A percentile compares a stretch with the other conserved stretches of the same genome.
phyloP scores from a whole-genome alignment of 2,797 vertebrate genomes.

The Macroramphosus scolopax region DNA sequence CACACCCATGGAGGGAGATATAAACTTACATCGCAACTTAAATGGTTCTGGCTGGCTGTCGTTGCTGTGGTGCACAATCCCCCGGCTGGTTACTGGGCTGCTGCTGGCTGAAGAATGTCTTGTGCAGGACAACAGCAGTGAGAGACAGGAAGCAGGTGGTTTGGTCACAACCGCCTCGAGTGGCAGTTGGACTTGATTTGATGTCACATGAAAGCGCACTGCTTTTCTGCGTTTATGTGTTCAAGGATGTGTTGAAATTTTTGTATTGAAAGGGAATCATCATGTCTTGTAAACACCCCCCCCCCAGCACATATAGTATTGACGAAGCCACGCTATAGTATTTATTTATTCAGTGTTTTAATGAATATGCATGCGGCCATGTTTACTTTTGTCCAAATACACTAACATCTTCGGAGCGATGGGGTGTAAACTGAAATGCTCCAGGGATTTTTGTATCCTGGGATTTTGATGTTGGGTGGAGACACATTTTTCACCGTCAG shows the following conservation, averaged over 20 bases:
- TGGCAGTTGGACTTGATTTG: too few relatives aligned
- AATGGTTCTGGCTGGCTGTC: slow-evolving; percentile 4
- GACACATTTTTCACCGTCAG: slow-evolving; percentile 2
- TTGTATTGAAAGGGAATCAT: too few relatives aligned
- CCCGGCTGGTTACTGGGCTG: too few relatives aligned
- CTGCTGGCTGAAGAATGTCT: too few relatives aligned
- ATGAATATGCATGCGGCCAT: slow-evolving; percentile 39
- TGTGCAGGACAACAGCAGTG: too few relatives aligned
- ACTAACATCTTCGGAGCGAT: slow-evolving; percentile 10
- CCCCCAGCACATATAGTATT: too few relatives aligned
- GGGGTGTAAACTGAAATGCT: slow-evolving; percentile 10
- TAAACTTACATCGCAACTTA: slow-evolving; percentile 12
- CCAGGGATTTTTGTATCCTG: slow-evolving; percentile 7
- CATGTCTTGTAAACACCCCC: too few relatives aligned
- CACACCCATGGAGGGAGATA: background rate
- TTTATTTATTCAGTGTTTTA: slow-evolving; percentile 33
- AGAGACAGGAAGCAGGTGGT: too few relatives aligned
- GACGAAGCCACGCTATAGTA: background rate
- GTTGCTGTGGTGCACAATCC: slow-evolving; percentile 20
- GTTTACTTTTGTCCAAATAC: slow-evolving; percentile 25
- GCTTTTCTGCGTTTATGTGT: too few relatives aligned
- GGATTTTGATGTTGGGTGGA: slow-evolving; percentile 12
- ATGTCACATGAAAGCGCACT: too few relatives aligned
- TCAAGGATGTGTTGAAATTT: too few relatives aligned
- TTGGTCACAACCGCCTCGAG: too few relatives aligned